Percentiles rank a stretch among this genome's conserved stretches.
These are phyloP conservation scores for Syngnathus floridae DNA, from an alignment of 2,113 vertebrate species.

Conservation along the genomic window DNA sequence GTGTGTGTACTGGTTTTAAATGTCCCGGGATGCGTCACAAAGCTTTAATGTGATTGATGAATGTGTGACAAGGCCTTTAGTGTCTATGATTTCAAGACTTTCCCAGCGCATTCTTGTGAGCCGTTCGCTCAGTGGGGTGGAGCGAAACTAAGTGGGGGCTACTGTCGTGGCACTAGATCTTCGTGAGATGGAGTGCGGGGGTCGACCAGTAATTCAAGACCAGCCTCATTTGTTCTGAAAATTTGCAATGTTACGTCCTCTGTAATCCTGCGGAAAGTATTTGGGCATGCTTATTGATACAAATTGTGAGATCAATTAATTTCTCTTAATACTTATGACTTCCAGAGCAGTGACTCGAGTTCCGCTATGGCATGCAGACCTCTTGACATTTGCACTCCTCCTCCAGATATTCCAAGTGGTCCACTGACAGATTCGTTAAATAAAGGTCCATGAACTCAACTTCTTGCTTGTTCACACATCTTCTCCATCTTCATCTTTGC, in stretches of 20 bases:
- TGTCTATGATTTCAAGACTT: conserved; percentile 26
- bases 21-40: conserved; percentile 23
- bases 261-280: too few relatives aligned
- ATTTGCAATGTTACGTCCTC: too few relatives aligned
- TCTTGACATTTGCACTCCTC: conserved; percentile 1
- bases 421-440: conserved; percentile 20
- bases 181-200: neutral
- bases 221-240: too few relatives aligned
- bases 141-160: conserved; percentile 18
- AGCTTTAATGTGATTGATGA: conserved; percentile 40
- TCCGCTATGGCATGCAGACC: neutral
- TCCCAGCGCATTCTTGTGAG: conserved; percentile 32
- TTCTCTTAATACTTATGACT: neutral
- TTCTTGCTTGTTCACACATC: neutral
- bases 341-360: neutral
- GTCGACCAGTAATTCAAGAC: neutral
- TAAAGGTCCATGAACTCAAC: conserved; percentile 24
- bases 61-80: conserved; percentile 35
- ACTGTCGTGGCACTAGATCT: conserved; percentile 19
- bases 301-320: neutral
- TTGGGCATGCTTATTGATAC: too few relatives aligned
- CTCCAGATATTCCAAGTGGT: conserved; percentile 24
- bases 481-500: neutral
- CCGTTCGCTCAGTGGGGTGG: conserved; percentile 16
- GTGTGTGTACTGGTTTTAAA: conserved; percentile 19